Conservation (phyloP, 2,888 invertebrate genomes). For the Scaptodrosophila latifasciaeformis region DNA sequence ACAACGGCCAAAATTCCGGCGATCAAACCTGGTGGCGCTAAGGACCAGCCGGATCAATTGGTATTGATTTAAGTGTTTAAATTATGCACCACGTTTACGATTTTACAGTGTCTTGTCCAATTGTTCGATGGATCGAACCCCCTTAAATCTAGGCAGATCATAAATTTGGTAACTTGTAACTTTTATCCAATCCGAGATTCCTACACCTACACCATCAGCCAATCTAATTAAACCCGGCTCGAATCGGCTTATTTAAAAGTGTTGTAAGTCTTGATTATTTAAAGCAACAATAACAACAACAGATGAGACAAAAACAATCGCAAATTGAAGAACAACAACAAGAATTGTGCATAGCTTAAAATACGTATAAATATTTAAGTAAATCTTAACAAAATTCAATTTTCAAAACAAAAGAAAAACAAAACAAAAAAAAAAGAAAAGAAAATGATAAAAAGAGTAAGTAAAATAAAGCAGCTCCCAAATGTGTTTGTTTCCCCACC, state of each 20-base stretch:
- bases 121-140: too few species aligned
- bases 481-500: constrained; percentile 69
- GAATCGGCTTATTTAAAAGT: not conserved
- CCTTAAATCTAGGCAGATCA: too few species aligned
- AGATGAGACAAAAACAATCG: constrained; percentile 4
- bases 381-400: constrained; percentile 53
- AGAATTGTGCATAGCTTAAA: constrained; percentile 61
- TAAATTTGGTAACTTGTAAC: too few species aligned
- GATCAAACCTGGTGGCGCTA: constrained; percentile 73
- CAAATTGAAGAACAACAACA: constrained; percentile 2
- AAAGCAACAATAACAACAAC: constrained; percentile 1
- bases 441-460: constrained; percentile 44
- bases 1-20: constrained; percentile 58
- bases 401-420: not conserved
- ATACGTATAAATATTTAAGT: constrained; percentile 57
- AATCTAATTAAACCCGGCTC: not conserved
- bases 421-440: constrained; percentile 44
- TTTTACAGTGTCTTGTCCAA: not conserved
- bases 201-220: not conserved
- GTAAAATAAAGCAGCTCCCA: constrained; percentile 64
- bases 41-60: constrained; percentile 21
- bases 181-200: constrained; percentile 39
- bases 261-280: not conserved
- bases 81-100: constrained; percentile 9
- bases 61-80: constrained; percentile 18